Evolutionary conservation across 2,888 invertebrate genomes (phyloP), one percentile per base, ranked within the genome.

Genomic region (Tubiluchus corallicola): DNA sequence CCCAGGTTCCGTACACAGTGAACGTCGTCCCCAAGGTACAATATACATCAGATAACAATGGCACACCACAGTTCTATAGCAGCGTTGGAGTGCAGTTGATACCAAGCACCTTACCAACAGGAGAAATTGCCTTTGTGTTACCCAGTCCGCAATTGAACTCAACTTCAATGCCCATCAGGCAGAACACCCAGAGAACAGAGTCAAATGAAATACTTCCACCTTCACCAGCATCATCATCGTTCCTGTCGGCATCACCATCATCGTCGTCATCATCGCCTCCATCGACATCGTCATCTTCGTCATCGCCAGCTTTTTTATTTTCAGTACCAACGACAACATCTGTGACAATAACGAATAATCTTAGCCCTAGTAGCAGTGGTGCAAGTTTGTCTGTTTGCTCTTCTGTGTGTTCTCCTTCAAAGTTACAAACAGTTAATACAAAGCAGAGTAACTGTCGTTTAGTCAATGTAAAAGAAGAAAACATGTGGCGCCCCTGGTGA

Each of bases 401-500:
- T n/a, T n/a, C n/a, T n/a, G n/a, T n/a, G n/a, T n/a, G n/a, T n/a
- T 9, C 9, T 29, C 29, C 29, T 9, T 9, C 29, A n/a, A n/a
- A n/a, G 9, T n/a, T 29, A 9, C 29, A 9, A n/a, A 9, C 29
- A n/a, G 9, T n/a, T 9, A 9, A 29, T 29, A 9, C 9, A n/a
- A n/a, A 29, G 29, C 29, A 9, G 29, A n/a, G n/a, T n/a, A n/a
- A n/a, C n/a, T n/a, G n/a, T n/a, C n/a, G n/a, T n/a, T n/a, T n/a
- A n/a, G n/a, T n/a, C n/a, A n/a, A n/a, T n/a, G n/a, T n/a, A n/a
- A 29, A 29, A n/a, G 29, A 29, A n/a, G 29, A 29, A n/a, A n/a
- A 29, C 29, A 29, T 29, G 29, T 29, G 29, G 29, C 29, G 29
- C 29, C 29, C 29, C 29, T 29, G 29, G 29, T 29, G n/a, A n/a